Evolutionary conservation across 2,888 invertebrate genomes (phyloP).

Genomic region (Mimas tiliae): DNA sequence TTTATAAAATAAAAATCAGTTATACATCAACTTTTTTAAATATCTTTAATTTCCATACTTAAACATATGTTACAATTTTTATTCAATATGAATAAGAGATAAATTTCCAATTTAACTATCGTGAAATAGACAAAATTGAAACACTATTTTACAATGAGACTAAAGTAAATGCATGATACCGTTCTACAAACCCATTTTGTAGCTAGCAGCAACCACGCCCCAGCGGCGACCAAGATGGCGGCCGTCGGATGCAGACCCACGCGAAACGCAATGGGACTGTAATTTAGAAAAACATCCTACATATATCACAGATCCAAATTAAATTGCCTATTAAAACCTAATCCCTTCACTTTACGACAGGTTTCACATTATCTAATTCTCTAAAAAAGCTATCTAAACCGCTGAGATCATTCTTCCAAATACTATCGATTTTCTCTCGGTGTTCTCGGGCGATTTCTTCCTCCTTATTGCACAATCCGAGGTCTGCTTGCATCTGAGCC

Average conservation of each 20-base stretch:
- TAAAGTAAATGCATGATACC: conserved; percentile 82
- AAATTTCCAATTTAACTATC: conserved; percentile 75
- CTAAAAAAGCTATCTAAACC: conserved; percentile 88
- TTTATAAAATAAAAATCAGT: conserved; percentile 62
- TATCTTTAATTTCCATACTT: conserved; percentile 80
- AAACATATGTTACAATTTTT: conserved; percentile 82
- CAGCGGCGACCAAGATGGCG: conserved; percentile 85
- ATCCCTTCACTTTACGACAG: conserved; percentile 58
- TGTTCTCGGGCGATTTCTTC: conserved; percentile 74
- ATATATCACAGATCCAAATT: conserved; percentile 81
- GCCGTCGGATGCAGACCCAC: conserved; percentile 83
- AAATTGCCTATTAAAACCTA: conserved; percentile 65
- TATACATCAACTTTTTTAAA: conserved; percentile 56
- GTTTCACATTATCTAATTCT: conserved; percentile 86
- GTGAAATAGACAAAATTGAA: conserved; percentile 71
- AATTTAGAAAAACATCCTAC: conserved; percentile 84
- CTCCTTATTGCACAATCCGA: conserved; percentile 75
- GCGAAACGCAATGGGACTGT: conserved; percentile 85
- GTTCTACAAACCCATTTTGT: conserved; percentile 84
- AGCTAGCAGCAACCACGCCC: conserved; percentile 85
- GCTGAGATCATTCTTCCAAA: conserved; percentile 86
- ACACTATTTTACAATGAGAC: conserved; percentile 59
- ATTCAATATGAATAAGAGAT: conserved; percentile 83
- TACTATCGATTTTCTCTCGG: conserved; percentile 74
- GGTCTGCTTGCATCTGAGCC: conserved; percentile 82